Conservation (phyloP, 2,113 vertebrate species). For the Pungitius pungitius region DNA sequence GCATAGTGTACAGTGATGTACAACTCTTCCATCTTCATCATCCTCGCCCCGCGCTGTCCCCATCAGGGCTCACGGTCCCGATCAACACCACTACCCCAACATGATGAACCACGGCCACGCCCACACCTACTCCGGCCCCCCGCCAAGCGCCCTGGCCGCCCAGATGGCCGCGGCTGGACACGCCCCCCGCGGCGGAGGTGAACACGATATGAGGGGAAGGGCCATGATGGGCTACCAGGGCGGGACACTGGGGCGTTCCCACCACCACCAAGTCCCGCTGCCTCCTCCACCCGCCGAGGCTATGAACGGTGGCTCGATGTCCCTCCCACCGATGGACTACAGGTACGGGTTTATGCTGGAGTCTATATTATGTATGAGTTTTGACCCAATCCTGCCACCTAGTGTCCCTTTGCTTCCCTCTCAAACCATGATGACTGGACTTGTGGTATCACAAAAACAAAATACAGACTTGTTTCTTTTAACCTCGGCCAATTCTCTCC, state of each 20-base stretch:
- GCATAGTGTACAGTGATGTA: background rate
- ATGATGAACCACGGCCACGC: constrained; percentile 91
- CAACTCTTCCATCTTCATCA: background rate
- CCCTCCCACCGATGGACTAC: constrained; percentile 86
- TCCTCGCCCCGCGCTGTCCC: background rate
- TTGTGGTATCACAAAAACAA: background rate
- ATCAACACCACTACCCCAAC: constrained; percentile 90
- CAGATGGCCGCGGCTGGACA: constrained; percentile 80
- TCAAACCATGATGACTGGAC: background rate
- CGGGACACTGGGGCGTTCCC: constrained; percentile 88
- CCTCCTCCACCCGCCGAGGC: constrained; percentile 89
- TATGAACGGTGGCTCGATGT: constrained; percentile 83
- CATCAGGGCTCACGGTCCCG: constrained; percentile 87
- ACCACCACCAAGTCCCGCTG: constrained; percentile 89
- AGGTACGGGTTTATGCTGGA: constrained; percentile 73
- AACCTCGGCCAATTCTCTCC: background rate
- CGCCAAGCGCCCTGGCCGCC: constrained; percentile 77
- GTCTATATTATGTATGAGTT: background rate
- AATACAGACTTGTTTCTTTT: background rate
- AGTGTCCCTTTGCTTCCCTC: constrained; percentile 20
- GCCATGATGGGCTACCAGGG: constrained; percentile 85
- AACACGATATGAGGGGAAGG: constrained; percentile 89
- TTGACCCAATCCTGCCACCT: constrained; percentile 69
- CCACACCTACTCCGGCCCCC: constrained; percentile 84
- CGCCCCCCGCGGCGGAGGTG: constrained; percentile 77